phyloP scores from a whole-genome alignment of 2,113 vertebrate species.

The Empidonax traillii region DNA sequence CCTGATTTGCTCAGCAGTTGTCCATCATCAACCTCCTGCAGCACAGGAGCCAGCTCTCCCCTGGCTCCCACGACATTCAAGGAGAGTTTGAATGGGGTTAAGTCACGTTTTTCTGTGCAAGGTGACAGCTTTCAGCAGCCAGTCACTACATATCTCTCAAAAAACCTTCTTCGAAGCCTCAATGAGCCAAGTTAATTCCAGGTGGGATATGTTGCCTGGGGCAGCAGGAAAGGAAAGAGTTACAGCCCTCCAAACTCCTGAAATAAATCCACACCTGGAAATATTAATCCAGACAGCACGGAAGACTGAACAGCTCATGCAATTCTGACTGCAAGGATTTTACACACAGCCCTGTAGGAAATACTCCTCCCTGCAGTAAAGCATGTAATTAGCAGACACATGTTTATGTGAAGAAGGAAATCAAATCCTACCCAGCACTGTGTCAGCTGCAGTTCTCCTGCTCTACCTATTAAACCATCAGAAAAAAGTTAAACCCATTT shows the following conservation, averaged over 20 bases:
- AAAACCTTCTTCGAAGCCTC: neutral
- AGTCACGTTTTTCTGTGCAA: neutral
- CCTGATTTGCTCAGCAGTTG: neutral
- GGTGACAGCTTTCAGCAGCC: neutral
- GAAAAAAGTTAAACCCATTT: neutral
- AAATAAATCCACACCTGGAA: neutral
- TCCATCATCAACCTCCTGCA: accelerated
- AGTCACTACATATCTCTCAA: neutral
- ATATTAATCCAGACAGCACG: neutral
- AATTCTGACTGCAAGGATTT: neutral
- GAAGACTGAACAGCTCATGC: neutral
- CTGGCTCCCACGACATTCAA: accelerated
- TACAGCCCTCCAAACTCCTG: neutral
- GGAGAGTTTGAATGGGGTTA: neutral
- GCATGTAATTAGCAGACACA: neutral
- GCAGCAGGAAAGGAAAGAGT: neutral
- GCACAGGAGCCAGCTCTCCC: accelerated
- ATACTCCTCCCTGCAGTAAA: neutral
- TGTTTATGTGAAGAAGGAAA: neutral
- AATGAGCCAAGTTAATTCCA: neutral
- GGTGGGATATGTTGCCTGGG: accelerated
- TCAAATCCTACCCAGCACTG: neutral
- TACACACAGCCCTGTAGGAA: neutral
- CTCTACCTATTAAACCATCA: neutral
- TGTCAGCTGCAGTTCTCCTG: neutral